Evolutionary conservation across 1,140 invertebrate genomes (phyloP).

Genomic region (Procambarus virginalis): DNA sequence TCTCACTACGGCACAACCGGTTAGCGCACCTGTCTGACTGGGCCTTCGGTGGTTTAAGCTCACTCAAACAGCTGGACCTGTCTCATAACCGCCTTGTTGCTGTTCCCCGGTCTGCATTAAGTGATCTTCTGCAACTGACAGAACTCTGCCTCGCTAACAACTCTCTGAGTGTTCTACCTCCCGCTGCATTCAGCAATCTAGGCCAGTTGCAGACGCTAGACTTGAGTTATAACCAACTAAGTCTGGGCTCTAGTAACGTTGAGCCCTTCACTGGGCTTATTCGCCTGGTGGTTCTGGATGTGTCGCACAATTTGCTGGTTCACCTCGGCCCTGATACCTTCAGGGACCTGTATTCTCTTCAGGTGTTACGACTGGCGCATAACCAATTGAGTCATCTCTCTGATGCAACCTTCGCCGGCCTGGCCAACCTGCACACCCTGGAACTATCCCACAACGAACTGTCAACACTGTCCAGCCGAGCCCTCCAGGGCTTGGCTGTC

Average conservation of each 20-base stretch:
- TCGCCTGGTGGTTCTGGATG: slow-evolving; percentile 85
- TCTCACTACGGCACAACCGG: slow-evolving; percentile 66
- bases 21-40: slow-evolving; percentile 68
- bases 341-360: slow-evolving; percentile 85
- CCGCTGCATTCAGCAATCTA: slow-evolving; percentile 86
- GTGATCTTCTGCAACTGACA: slow-evolving; percentile 75
- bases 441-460: slow-evolving; percentile 90
- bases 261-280: slow-evolving; percentile 89
- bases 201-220: slow-evolving; percentile 84
- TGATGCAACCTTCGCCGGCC: slow-evolving; percentile 73
- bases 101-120: slow-evolving; percentile 84
- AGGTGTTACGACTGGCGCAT: slow-evolving; percentile 87
- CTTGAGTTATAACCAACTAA: slow-evolving; percentile 84
- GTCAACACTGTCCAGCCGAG: slow-evolving; percentile 78
- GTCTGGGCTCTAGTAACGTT: slow-evolving; percentile 76
- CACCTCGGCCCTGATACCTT: slow-evolving; percentile 87
- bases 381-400: slow-evolving; percentile 86
- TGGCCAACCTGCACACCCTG: slow-evolving; percentile 82
- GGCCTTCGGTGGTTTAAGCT: slow-evolving; percentile 52
- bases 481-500: slow-evolving; percentile 84
- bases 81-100: slow-evolving; percentile 88
- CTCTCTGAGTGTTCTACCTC: slow-evolving; percentile 83
- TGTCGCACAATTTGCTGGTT: slow-evolving; percentile 86
- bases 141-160: slow-evolving; percentile 82
- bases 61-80: slow-evolving; percentile 79